Base-by-base conservation (phyloP, 2,888 invertebrate species). In the Pterostichus madidus region DNA sequence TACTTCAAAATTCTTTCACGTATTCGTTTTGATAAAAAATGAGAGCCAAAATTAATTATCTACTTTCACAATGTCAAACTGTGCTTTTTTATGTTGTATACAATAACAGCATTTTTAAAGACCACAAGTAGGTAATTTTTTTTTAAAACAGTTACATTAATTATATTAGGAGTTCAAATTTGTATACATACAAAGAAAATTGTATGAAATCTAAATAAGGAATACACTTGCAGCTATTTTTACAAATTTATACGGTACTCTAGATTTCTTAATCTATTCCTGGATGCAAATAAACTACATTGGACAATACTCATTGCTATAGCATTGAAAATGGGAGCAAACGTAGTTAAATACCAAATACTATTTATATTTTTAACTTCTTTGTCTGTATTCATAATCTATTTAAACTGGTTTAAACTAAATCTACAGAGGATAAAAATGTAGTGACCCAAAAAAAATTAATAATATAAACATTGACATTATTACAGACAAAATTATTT, bases 341-440 rank as follows among this genome's bases (percentile, higher is more conserved):
- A 35, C 13, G 17, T 24, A 24, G 2, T 15, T 71, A 17, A 39
- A 39, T 64, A 64, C 64, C 35, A 56, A 64, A 71, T n/a, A 44
- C 68, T 71, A 71, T 71, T 71, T 71, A 71, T 71, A 71, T 32
- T 13, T 71, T 39, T 71, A 71, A 71, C 44, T 15, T 39, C 68
- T 71, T 71, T 71, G 68, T 71, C 4, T 64, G 35, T 13, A 32
- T 1, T 64, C 31, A 8, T 44, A 15, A 71, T 71, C 68, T 71
- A 71, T 39, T 56, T 11, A 71, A 71, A 71, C 68, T 71, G 68
- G 68, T 39, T 71, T 44, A 39, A 71, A 44, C 68, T 71, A 71
- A 39, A 44, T 71, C 7, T 10, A 68, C 44, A 68, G 13, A 68
- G 44, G 44, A 68, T 68, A 44, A 71, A 17, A 39, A 17, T 71